phyloP scores from a whole-genome alignment of 2,113 vertebrate genomes.

The Lycocorax pyrrhopterus region DNA sequence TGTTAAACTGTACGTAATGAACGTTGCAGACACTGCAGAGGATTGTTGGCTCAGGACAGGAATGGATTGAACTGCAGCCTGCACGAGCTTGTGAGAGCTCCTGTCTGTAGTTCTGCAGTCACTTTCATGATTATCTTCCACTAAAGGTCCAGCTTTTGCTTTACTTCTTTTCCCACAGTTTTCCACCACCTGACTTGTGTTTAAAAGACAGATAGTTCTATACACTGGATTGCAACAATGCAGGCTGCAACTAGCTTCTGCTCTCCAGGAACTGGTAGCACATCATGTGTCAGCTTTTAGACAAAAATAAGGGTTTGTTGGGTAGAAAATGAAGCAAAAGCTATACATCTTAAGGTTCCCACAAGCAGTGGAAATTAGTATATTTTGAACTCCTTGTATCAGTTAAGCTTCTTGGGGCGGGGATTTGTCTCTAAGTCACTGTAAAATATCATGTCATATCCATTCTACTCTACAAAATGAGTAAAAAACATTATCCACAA shows the following conservation, averaged over 20 bases:
- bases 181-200: neutral
- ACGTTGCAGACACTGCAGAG: neutral
- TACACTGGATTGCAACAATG: neutral
- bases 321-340: neutral
- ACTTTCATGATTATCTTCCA: neutral
- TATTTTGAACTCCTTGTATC: neutral
- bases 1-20: neutral
- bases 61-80: neutral
- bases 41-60: neutral
- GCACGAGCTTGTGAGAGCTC: neutral
- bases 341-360: neutral
- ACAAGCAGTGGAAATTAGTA: neutral
- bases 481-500: neutral
- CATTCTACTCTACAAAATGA: neutral
- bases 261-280: neutral
- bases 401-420: neutral
- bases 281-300: neutral
- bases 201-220: neutral
- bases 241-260: neutral
- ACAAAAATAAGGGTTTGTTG: neutral
- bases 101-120: neutral
- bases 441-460: neutral
- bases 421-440: neutral
- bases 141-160: neutral
- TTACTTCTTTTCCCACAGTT: neutral